Percentiles rank a stretch among this genome's conserved stretches.
These are phyloP conservation scores for Drosophila pseudotalamancana DNA, from an alignment of 2,888 invertebrate genomes.

Conservation along the genomic window DNA sequence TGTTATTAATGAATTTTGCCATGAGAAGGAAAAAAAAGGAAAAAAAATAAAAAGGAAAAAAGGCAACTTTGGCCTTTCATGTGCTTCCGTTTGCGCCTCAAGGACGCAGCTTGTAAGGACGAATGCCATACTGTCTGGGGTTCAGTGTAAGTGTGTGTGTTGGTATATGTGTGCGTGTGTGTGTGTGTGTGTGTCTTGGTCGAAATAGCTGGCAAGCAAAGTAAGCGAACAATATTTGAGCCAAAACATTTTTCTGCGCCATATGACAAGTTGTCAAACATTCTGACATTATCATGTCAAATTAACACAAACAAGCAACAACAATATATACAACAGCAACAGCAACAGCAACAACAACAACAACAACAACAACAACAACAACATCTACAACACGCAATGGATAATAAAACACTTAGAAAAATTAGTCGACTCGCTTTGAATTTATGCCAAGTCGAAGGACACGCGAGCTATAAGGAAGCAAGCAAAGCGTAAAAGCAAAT, in stretches of 20 bases:
- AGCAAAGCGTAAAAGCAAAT: not conserved
- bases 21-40: slow-evolving; percentile 21
- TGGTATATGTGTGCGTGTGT: not conserved
- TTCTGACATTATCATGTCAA: slow-evolving; percentile 80
- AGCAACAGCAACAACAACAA: slow-evolving; percentile 5
- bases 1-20: slow-evolving; percentile 76
- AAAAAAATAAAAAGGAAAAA: slow-evolving; percentile 9
- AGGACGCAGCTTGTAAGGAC: slow-evolving; percentile 35
- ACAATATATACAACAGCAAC: slow-evolving; percentile 4
- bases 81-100: slow-evolving; percentile 60
- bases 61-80: slow-evolving; percentile 53
- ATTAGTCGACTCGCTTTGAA: slow-evolving; percentile 50
- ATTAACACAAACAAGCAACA: slow-evolving; percentile 63
- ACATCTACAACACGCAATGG: slow-evolving; percentile 44
- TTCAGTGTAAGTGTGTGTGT: not conserved
- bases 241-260: slow-evolving; percentile 24
- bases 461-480: not conserved
- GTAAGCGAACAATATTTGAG: slow-evolving; percentile 10
- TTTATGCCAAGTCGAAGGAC: slow-evolving; percentile 48
- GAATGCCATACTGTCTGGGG: not conserved
- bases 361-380: slow-evolving; percentile 13
- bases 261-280: slow-evolving; percentile 76
- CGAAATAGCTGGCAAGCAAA: not conserved
- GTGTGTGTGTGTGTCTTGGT: not conserved
- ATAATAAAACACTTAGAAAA: slow-evolving; percentile 73